Percentiles rank a stretch among this genome's conserved stretches.
Conservation (phyloP, 2,888 invertebrate species). For the Heteropelma amictum region DNA sequence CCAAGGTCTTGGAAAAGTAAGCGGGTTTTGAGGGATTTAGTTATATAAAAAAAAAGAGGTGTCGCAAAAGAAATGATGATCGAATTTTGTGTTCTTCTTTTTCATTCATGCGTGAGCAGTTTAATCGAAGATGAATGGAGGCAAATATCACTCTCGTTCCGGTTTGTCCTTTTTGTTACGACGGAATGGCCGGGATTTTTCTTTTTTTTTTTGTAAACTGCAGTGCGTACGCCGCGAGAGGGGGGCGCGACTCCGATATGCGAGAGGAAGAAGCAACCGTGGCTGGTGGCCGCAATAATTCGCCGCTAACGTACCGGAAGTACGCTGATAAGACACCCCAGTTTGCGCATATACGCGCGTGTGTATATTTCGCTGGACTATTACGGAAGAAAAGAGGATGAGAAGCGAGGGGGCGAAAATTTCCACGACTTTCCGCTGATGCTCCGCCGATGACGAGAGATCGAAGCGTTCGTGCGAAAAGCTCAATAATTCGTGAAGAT, state of each 20-base stretch:
- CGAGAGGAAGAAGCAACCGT: conserved; percentile 50
- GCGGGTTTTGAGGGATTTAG: too few species aligned
- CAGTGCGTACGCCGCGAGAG: not conserved
- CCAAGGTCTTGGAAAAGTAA: too few species aligned
- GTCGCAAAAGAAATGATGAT: not conserved
- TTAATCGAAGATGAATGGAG: conserved; percentile 7
- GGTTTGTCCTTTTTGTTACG: conserved; percentile 3
- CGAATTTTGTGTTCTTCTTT: not conserved
- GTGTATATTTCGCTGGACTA: too few species aligned
- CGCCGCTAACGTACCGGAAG: conserved; percentile 66
- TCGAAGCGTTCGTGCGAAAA: conserved; percentile 41
- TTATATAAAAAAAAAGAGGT: too few species aligned
- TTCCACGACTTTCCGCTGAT: conserved; percentile 39
- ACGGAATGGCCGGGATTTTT: conserved; percentile 40
- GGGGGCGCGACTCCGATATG: conserved; percentile 36
- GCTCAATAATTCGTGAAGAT: too few species aligned
- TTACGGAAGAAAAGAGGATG: conserved; percentile 22
- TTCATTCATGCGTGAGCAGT: not conserved
- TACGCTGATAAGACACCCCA: conserved; percentile 63
- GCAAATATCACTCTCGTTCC: conserved; percentile 9
- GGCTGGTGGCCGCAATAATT: conserved; percentile 59
- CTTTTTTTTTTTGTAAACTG: conserved; percentile 15
- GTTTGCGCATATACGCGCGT: conserved; percentile 3
- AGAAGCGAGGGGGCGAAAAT: conserved; percentile 31
- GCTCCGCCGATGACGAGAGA: conserved; percentile 30